These are phyloP conservation scores for Porites rus DNA, from an alignment of 92 coral and sea anemone species.

Conservation along the genomic window DNA sequence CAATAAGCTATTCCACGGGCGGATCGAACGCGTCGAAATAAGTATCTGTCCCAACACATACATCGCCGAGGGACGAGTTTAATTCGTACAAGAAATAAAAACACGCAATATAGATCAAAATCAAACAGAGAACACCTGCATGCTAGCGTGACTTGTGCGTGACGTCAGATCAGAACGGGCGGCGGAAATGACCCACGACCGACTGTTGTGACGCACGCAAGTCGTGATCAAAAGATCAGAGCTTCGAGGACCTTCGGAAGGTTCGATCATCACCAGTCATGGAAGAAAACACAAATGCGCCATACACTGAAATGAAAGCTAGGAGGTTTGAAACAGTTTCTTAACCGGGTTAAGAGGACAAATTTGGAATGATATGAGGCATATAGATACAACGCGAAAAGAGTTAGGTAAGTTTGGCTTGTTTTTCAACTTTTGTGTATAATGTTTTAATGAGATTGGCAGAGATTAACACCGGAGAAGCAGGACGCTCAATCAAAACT, in stretches of 20 bases:
- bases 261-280: neutral
- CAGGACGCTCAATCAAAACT: neutral
- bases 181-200: constrained; percentile 27
- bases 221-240: constrained; percentile 12
- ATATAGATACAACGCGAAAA: neutral
- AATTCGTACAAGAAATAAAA: neutral
- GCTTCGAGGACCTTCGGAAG: neutral
- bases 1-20: no score
- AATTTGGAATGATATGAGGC: neutral
- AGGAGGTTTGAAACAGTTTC: neutral
- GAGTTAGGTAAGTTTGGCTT: constrained; percentile 20
- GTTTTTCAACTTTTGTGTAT: neutral
- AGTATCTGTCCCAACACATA: neutral
- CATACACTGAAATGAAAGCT: neutral
- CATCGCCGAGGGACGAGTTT: neutral
- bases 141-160: constrained; percentile 31
- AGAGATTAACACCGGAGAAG: neutral
- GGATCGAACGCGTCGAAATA: no score
- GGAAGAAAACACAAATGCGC: neutral
- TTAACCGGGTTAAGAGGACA: neutral
- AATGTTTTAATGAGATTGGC: neutral
- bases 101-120: constrained; percentile 18
- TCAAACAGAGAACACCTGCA: constrained; percentile 9
- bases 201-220: constrained; percentile 41
- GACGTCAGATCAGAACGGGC: constrained; percentile 48